phyloP scores from a whole-genome alignment of 2,113 vertebrate species.

The Nicator chloris region DNA sequence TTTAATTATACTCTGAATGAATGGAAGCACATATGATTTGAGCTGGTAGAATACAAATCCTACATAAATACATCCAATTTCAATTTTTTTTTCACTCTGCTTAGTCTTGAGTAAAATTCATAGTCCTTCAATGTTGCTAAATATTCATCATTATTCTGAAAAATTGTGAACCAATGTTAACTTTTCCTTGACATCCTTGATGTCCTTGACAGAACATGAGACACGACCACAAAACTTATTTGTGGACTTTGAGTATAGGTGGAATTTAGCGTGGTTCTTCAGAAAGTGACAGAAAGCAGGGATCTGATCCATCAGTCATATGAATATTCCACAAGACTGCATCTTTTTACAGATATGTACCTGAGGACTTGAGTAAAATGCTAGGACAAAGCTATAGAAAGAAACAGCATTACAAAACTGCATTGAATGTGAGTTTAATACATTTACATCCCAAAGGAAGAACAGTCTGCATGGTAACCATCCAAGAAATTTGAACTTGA shows the following conservation, averaged over 20 bases:
- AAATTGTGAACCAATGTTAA: background rate
- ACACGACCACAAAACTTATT: background rate
- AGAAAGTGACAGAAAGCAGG: background rate
- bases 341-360: background rate
- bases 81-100: background rate
- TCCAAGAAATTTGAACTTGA: background rate
- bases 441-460: background rate
- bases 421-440: background rate
- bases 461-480: background rate
- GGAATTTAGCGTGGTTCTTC: background rate
- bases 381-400: background rate
- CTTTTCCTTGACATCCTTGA: background rate
- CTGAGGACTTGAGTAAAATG: background rate
- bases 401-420: background rate
- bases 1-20: background rate
- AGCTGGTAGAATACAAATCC: background rate
- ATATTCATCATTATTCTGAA: background rate
- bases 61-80: background rate
- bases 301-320: background rate
- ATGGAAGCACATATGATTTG: background rate
- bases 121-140: background rate
- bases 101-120: background rate
- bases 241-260: background rate
- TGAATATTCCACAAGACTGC: background rate
- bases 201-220: background rate